phyloP scores from a whole-genome alignment of 2,888 invertebrate genomes.

The Aporophyla lueneburgensis region DNA sequence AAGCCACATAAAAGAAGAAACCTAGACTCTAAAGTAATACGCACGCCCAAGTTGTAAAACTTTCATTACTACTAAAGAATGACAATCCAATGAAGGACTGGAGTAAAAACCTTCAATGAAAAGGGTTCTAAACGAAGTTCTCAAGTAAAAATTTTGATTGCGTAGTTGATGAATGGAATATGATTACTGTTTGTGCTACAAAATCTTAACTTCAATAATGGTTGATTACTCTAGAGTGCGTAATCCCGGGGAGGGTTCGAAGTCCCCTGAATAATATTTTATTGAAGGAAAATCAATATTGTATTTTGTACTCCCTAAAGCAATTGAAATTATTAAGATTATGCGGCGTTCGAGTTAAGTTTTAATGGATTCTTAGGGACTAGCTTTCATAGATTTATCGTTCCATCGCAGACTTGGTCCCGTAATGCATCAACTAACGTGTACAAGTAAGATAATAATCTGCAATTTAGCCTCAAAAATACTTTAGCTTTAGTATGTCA shows the following conservation, averaged over 20 bases:
- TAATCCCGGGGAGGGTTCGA: constrained; percentile 45
- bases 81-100: constrained; percentile 30
- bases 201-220: constrained; percentile 59
- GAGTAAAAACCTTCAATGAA: constrained; percentile 38
- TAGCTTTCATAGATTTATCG: too few relatives aligned
- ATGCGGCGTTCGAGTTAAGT: constrained; percentile 14
- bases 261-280: constrained; percentile 54
- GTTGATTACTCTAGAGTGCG: constrained; percentile 59
- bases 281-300: constrained; percentile 59
- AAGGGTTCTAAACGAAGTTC: constrained; percentile 33
- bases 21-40: constrained; percentile 35
- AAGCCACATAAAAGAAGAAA: constrained; percentile 32
- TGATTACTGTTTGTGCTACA: constrained; percentile 52
- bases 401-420: background rate
- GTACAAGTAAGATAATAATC: background rate
- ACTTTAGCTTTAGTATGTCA: background rate
- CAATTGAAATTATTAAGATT: constrained; percentile 35
- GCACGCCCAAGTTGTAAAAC: constrained; percentile 50
- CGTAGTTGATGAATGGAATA: constrained; percentile 55
- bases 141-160: constrained; percentile 35
- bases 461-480: background rate
- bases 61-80: constrained; percentile 48
- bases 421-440: background rate
- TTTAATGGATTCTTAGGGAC: constrained; percentile 8
- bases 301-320: constrained; percentile 36